Conservation (phyloP, 1,140 invertebrate species). For the Agraylea sexmaculata region DNA sequence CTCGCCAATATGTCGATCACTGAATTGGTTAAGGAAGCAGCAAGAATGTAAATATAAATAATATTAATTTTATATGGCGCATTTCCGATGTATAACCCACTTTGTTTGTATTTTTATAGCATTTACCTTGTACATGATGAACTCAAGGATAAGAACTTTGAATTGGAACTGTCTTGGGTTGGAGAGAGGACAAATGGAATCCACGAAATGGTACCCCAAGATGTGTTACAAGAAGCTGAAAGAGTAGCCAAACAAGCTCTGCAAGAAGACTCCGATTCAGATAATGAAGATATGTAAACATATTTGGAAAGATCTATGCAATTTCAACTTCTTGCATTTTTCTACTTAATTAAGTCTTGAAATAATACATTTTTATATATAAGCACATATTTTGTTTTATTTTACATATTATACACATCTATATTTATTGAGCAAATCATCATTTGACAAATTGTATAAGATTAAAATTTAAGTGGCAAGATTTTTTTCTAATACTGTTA, state of each 20-base stretch:
- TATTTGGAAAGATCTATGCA: constrained; percentile 27
- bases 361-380: background rate
- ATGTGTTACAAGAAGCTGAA: constrained; percentile 31
- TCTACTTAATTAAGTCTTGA: background rate
- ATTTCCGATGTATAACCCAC: background rate
- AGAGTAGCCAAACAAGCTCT: constrained; percentile 33
- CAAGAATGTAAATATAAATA: constrained; percentile 67
- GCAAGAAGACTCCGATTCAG: constrained; percentile 37
- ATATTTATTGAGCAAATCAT: too few relatives aligned
- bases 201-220: constrained; percentile 58
- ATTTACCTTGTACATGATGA: constrained; percentile 97
- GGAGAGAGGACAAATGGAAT: constrained; percentile 66
- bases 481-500: background rate
- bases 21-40: constrained; percentile 88
- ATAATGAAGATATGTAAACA: constrained; percentile 37
- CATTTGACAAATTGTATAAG: background rate
- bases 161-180: constrained; percentile 95
- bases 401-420: too few relatives aligned
- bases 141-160: constrained; percentile 96
- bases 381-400: too few relatives aligned
- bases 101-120: constrained; percentile 41
- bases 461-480: background rate
- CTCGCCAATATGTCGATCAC: constrained; percentile 70
- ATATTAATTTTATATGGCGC: constrained; percentile 1
- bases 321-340: constrained; percentile 7